Conservation (phyloP, 1,140 invertebrate genomes). For the Anadara kagoshimensis region DNA sequence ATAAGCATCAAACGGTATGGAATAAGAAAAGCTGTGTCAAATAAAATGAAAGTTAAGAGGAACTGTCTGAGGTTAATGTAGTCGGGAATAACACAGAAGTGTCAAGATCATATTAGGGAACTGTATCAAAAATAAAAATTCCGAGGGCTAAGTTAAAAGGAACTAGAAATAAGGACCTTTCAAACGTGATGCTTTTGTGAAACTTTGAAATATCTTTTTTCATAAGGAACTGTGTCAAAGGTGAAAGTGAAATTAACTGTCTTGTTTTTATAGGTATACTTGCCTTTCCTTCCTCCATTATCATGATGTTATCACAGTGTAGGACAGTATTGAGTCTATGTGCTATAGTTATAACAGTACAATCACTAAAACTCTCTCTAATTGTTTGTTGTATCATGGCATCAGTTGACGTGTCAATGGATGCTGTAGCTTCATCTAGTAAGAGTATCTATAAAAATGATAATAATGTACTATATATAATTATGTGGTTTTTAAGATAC, state of each 20-base stretch:
- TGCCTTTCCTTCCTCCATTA: constrained; percentile 80
- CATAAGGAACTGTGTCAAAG: not conserved
- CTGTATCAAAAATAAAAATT: not conserved
- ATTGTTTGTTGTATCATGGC: constrained; percentile 67
- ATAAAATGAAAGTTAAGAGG: no score
- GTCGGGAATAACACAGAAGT: no score
- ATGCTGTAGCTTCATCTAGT: constrained; percentile 90
- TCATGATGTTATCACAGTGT: constrained; percentile 69
- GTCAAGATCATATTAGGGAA: not conserved
- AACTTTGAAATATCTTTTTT: not conserved
- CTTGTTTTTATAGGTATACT: not conserved
- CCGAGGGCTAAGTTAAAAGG: no score
- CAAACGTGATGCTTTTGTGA: not conserved
- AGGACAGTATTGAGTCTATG: constrained; percentile 77
- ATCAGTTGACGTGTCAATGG: constrained; percentile 81
- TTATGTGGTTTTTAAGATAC: not conserved
- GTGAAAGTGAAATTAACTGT: not conserved
- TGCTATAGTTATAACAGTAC: constrained; percentile 77
- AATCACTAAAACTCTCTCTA: constrained; percentile 71
- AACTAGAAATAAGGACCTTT: no score
- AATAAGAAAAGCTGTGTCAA: no score
- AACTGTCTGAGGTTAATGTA: no score
- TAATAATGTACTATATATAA: not conserved
- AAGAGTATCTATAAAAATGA: constrained; percentile 77
- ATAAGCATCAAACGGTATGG: no score